Base-by-base conservation (phyloP, 2,113 vertebrate species). In the Polyodon spathula region DNA sequence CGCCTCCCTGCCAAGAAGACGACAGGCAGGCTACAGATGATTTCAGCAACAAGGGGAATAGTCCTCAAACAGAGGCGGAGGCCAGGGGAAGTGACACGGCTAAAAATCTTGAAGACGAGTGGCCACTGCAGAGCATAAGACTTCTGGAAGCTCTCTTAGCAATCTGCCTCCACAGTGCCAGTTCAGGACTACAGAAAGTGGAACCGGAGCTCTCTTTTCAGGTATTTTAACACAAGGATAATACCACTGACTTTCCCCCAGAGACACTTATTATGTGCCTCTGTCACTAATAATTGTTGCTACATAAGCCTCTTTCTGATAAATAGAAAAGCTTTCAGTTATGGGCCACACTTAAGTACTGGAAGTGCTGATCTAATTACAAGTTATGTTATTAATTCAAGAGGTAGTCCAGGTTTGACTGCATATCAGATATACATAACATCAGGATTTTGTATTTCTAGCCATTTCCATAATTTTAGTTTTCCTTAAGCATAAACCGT, bases 131-230 rank as follows among this genome's bases (percentile, higher is more conserved):
- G 38, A 86, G 88, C 63, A 89, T 98, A 58, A 86, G 91, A 43
- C 88, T 99, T 16, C 77, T 99, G 40, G 95, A 99, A 82, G 90
- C 94, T 37, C 78, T 98, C 59, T 70, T 99, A 72, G 83, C 93
- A 3, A 95, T 99, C 74, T 98, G 93, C 77, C 88, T 99, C 6
- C 93, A 99, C 61, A 87, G 92, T 57, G 75, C 80, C 4, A 88
- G 78, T 72, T 82, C 79, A 11, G 63, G 76, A 58, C 85, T 90
- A 55, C 90, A 92, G 69, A 93, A 87, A 78, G 63, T 60, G 0
- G 93, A 99, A 63, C 67, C 60, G 0, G 93, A 96, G 63, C 67
- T 77, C 27, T 76, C 84, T 61, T 73, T 75, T 17, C 92, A 95
- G 93, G 96, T 99, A 83, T 27, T 27, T 27, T 27, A 27, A 27